These are phyloP conservation scores for Amblyteles armatorius DNA, from an alignment of 2,888 invertebrate genomes.

Conservation along the genomic window DNA sequence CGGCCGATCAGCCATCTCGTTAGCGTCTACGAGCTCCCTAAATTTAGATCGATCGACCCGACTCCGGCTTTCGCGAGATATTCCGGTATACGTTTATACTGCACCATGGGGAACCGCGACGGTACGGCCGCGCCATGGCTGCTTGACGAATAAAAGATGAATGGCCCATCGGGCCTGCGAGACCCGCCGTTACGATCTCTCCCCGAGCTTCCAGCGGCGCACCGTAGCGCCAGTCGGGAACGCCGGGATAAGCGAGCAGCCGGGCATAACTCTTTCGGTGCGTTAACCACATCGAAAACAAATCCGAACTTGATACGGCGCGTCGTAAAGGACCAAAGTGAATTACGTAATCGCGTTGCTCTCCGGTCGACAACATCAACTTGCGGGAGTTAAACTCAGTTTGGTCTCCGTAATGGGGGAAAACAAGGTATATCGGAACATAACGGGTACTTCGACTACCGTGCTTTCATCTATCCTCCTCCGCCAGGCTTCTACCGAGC, in stretches of 20 bases:
- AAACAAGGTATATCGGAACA: conserved; percentile 2
- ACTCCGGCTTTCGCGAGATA: conserved; percentile 19
- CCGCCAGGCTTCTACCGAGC: neutral
- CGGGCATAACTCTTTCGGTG: conserved; percentile 23
- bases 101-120: conserved; percentile 2
- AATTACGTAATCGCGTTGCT: neutral
- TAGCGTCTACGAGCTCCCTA: conserved; percentile 55
- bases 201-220: neutral
- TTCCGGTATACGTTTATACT: conserved; percentile 12
- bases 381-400: neutral
- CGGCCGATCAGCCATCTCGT: conserved; percentile 53
- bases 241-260: neutral
- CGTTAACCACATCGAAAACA: conserved; percentile 23
- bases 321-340: neutral
- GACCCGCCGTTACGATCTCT: conserved; percentile 1
- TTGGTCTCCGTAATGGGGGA: neutral
- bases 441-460: conserved; percentile 7
- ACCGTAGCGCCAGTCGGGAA: neutral
- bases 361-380: neutral
- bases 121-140: conserved; percentile 7
- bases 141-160: conserved; percentile 54
- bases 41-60: conserved; percentile 64
- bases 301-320: neutral
- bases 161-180: conserved; percentile 59
- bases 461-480: conserved; percentile 3